phyloP scores from a whole-genome alignment of 2,888 invertebrate species.

The Pterobdella sp. region DNA sequence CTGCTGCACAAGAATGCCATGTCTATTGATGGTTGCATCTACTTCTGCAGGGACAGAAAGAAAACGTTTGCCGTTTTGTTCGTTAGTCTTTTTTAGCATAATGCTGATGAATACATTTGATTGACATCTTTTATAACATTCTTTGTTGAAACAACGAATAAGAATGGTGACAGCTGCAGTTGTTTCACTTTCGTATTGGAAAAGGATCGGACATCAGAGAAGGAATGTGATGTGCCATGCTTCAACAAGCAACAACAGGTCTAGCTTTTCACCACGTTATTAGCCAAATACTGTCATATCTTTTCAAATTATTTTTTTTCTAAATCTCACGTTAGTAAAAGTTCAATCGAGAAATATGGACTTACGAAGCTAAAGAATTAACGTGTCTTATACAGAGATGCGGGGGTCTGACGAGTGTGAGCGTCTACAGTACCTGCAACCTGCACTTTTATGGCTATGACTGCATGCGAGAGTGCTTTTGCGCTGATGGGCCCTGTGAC shows the following conservation, averaged over 20 bases:
- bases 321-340: no score
- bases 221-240: slow-evolving; percentile 12
- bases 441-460: slow-evolving; percentile 22
- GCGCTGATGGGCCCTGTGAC: slow-evolving; percentile 24
- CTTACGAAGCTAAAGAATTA: no score
- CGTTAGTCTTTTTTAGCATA: not conserved
- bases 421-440: slow-evolving; percentile 24
- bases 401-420: not conserved
- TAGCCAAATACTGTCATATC: no score
- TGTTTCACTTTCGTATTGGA: slow-evolving; percentile 19
- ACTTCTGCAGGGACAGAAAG: slow-evolving; percentile 24
- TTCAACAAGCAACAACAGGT: not conserved
- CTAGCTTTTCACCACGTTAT: no score
- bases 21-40: slow-evolving; percentile 21
- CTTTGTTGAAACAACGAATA: not conserved
- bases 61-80: slow-evolving; percentile 18
- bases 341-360: no score
- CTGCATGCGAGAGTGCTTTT: slow-evolving; percentile 22
- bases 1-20: not conserved
- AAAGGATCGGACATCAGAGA: slow-evolving; percentile 15
- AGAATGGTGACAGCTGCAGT: slow-evolving; percentile 15
- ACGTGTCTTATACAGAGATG: slow-evolving; percentile 16
- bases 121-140: not conserved
- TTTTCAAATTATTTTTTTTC: no score
- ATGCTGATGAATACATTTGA: not conserved